phyloP scores from a whole-genome alignment of 2,888 invertebrate species.

The Marasmarcha lunaedactyla region DNA sequence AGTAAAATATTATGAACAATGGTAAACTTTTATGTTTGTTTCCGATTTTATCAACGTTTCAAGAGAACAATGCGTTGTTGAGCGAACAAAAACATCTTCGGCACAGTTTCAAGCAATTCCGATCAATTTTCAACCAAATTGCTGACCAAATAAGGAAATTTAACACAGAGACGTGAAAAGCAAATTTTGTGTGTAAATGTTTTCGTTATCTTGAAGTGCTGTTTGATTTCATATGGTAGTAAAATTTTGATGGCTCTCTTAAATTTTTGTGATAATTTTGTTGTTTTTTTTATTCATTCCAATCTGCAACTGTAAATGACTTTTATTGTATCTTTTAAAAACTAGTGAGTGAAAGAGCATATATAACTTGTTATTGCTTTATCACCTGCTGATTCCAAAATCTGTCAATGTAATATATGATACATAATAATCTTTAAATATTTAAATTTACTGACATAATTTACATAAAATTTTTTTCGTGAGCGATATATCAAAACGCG shows the following conservation, averaged over 20 bases:
- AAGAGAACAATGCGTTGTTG: constrained; percentile 26
- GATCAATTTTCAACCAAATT: constrained; percentile 17
- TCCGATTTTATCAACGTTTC: constrained; percentile 46
- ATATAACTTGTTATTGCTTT: too few relatives aligned
- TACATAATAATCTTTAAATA: too few relatives aligned
- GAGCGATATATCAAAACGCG: constrained; percentile 26
- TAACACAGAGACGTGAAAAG: constrained; percentile 1
- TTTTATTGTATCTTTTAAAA: too few relatives aligned
- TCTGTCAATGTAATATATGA: too few relatives aligned
- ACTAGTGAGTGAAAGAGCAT: too few relatives aligned
- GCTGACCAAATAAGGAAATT: constrained; percentile 5
- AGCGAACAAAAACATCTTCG: constrained; percentile 11
- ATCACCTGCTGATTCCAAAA: too few relatives aligned
- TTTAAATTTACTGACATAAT: too few relatives aligned
- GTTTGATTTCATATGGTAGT: constrained; percentile 34
- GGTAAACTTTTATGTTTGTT: constrained; percentile 45
- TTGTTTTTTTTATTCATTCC: constrained; percentile 11
- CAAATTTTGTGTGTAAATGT: constrained; percentile 13
- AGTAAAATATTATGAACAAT: constrained; percentile 44
- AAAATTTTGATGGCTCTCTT: constrained; percentile 43
- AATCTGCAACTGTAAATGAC: too few relatives aligned
- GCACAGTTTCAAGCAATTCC: constrained; percentile 3
- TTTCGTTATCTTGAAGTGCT: constrained; percentile 29
- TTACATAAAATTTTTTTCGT: too few relatives aligned
- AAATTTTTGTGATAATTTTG: constrained; percentile 19